Conservation (phyloP, 2,797 vertebrate genomes). For the Microhierax caerulescens region DNA sequence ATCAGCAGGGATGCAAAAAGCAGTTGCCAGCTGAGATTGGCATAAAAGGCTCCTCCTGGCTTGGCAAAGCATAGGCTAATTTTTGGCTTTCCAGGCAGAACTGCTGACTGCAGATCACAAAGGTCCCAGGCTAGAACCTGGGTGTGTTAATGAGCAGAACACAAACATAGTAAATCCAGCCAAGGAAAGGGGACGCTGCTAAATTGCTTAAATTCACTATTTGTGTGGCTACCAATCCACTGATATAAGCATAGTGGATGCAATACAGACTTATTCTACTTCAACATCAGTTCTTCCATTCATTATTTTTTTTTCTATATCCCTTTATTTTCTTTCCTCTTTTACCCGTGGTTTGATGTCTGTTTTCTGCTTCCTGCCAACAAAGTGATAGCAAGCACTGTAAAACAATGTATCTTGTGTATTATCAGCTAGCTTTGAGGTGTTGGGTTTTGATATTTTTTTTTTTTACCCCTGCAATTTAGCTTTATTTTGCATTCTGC, state of each 20-base stretch:
- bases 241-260: neutral
- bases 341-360: neutral
- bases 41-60: neutral
- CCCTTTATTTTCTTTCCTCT: neutral
- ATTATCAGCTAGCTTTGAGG: neutral
- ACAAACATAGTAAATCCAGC: neutral
- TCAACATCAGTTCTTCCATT: neutral
- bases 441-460: too few relatives aligned
- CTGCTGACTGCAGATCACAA: neutral
- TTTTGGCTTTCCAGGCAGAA: neutral
- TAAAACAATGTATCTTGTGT: neutral
- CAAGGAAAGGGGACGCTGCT: neutral
- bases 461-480: neutral
- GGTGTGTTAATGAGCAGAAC: neutral
- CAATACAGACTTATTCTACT: neutral
- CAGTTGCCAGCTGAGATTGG: neutral
- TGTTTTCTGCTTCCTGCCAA: neutral
- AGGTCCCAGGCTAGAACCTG: neutral
- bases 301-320: neutral
- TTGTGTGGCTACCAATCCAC: neutral
- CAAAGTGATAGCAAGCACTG: accelerated
- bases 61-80: neutral
- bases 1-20: neutral
- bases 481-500: neutral
- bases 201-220: neutral